Conservation (phyloP, 1,140 invertebrate genomes). For the Sesamia nonagrioides region DNA sequence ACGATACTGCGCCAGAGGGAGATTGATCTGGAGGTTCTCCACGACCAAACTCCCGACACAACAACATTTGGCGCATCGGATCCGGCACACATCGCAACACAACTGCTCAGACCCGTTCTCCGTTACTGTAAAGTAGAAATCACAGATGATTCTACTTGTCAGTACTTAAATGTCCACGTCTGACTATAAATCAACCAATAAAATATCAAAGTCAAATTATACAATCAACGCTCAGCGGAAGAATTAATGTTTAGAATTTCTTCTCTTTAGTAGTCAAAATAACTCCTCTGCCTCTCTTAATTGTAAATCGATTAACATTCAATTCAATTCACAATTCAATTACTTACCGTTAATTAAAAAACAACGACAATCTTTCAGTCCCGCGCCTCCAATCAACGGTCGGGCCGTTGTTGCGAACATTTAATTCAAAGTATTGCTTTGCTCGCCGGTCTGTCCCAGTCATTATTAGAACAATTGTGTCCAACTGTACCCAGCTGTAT, state of each 20-base stretch:
- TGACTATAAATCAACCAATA: too few species aligned
- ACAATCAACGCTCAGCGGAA: too few species aligned
- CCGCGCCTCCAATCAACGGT: conserved; percentile 5
- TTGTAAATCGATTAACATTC: background rate
- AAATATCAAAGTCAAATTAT: too few species aligned
- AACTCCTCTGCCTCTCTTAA: background rate
- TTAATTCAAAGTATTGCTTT: conserved; percentile 24
- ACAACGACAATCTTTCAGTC: conserved; percentile 2
- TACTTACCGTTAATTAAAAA: conserved; percentile 14
- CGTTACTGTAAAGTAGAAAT: too few species aligned
- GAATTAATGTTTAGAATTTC: background rate
- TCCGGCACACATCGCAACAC: too few species aligned
- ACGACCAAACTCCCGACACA: too few species aligned
- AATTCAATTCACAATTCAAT: background rate
- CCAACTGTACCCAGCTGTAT: background rate
- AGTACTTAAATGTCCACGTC: too few species aligned
- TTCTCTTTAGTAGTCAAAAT: background rate
- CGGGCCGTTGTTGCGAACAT: conserved; percentile 6
- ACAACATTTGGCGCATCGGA: too few species aligned
- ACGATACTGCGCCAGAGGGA: too few species aligned
- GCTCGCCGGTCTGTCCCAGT: background rate
- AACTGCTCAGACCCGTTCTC: too few species aligned
- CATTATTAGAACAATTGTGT: conserved; percentile 21
- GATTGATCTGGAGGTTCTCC: too few species aligned
- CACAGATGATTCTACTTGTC: too few species aligned